Evolutionary conservation across 1,140 invertebrate genomes (phyloP).

Genomic region (Drosophila melanica): DNA sequence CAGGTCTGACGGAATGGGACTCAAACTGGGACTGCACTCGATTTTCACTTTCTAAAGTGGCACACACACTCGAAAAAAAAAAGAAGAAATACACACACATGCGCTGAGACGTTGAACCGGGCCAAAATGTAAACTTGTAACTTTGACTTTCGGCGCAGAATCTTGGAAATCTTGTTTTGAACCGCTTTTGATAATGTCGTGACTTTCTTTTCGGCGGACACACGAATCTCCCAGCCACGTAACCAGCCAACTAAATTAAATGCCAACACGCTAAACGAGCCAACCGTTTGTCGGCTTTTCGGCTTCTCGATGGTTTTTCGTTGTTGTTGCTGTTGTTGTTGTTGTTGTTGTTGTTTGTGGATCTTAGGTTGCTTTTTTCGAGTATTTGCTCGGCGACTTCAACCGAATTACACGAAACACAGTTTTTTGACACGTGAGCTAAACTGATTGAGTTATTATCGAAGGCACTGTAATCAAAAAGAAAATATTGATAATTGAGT

Average conservation of each 20-base stretch:
- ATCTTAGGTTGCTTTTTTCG: conserved; percentile 7
- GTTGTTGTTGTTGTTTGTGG: conserved; percentile 20
- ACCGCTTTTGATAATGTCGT: conserved; percentile 56
- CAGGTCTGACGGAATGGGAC: conserved; percentile 22
- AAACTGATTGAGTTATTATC: conserved; percentile 35
- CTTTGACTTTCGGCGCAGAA: conserved; percentile 82
- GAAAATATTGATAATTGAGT: conserved; percentile 2
- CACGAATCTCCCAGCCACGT: conserved; percentile 58
- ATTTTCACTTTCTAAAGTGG: conserved; percentile 82
- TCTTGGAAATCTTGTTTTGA: conserved; percentile 79
- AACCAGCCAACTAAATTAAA: conserved; percentile 68
- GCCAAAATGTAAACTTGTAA: conserved; percentile 74
- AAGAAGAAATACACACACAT: too few species aligned
- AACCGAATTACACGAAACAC: conserved; percentile 51
- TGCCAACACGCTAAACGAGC: conserved; percentile 61
- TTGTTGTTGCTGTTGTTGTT: conserved; percentile 26
- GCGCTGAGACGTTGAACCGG: conserved; percentile 69
- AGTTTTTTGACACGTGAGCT: conserved; percentile 17
- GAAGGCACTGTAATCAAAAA: conserved; percentile 38
- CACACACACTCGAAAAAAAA: conserved; percentile 62
- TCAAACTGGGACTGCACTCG: conserved; percentile 55
- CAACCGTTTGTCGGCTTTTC: conserved; percentile 56
- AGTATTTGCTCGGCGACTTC: conserved; percentile 47
- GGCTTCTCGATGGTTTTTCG: conserved; percentile 24
- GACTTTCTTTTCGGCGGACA: conserved; percentile 75